A percentile compares a stretch with the other conserved stretches of the same genome.
These are phyloP conservation scores for Calycopis cecrops DNA, from an alignment of 1,140 invertebrate genomes.

Conservation along the genomic window DNA sequence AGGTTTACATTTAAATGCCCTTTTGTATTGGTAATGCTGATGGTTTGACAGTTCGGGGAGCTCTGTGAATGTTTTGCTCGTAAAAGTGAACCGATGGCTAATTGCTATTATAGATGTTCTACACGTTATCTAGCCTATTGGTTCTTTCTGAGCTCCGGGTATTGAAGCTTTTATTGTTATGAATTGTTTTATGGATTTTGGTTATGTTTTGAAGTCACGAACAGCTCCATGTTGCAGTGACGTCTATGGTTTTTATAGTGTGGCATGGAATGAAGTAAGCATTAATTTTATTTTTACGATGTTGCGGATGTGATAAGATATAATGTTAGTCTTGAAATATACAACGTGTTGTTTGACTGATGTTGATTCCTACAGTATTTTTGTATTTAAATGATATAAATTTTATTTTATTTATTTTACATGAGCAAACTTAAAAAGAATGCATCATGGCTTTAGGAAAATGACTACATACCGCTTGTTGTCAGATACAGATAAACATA, in stretches of 20 bases:
- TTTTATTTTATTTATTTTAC: too few species aligned
- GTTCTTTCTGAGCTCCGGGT: constrained; percentile 37
- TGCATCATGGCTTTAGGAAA: too few species aligned
- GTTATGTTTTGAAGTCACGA: constrained; percentile 24
- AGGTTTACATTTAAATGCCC: constrained; percentile 22
- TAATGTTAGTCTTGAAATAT: too few species aligned
- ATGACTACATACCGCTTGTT: too few species aligned
- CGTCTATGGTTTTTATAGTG: neutral
- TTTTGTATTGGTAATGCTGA: constrained; percentile 6
- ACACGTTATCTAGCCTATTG: constrained; percentile 65
- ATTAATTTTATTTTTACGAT: too few species aligned
- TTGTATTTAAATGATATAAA: too few species aligned
- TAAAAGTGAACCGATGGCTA: constrained; percentile 58
- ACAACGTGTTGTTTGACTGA: too few species aligned
- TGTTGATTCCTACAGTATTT: too few species aligned
- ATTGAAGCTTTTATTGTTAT: constrained; percentile 64
- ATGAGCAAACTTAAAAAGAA: too few species aligned
- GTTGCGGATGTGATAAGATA: too few species aligned
- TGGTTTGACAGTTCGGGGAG: constrained; percentile 22
- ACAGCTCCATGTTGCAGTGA: constrained; percentile 2
- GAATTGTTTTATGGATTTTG: constrained; percentile 47
- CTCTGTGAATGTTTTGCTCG: constrained; percentile 56
- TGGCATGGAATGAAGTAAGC: too few species aligned
- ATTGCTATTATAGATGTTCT: constrained; percentile 62
- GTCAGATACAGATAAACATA: too few species aligned